Evolutionary conservation across 1,140 invertebrate species (phyloP).

Genomic region (Zeugodacus cucurbitae): DNA sequence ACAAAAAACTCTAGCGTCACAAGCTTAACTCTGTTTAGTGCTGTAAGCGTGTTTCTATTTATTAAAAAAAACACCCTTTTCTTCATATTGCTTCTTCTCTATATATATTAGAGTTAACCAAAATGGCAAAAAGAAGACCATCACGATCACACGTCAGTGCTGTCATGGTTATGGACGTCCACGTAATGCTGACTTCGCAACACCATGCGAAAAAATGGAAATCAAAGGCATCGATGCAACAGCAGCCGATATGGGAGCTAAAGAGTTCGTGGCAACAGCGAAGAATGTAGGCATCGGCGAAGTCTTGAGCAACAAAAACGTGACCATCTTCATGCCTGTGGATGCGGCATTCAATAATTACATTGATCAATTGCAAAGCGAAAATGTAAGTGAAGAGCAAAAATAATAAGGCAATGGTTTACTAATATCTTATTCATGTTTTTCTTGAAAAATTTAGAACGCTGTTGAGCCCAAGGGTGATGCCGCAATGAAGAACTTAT

Average conservation of each 20-base stretch:
- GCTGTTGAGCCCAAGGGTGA: slow-evolving; percentile 56
- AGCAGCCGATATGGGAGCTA: slow-evolving; percentile 68
- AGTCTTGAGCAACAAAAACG: slow-evolving; percentile 65
- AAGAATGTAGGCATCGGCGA: slow-evolving; percentile 65
- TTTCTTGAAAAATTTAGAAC: slow-evolving; percentile 46
- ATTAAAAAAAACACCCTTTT: not conserved
- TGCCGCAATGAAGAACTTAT: slow-evolving; percentile 52
- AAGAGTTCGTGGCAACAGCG: slow-evolving; percentile 69
- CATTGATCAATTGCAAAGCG: slow-evolving; percentile 52
- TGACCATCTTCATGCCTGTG: slow-evolving; percentile 71
- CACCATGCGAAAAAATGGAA: slow-evolving; percentile 68
- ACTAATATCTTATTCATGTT: not conserved
- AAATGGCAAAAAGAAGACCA: slow-evolving; percentile 70
- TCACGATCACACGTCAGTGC: slow-evolving; percentile 71
- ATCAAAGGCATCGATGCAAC: slow-evolving; percentile 69
- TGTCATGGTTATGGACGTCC: slow-evolving; percentile 71
- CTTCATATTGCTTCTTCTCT: not conserved
- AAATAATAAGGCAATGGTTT: not conserved
- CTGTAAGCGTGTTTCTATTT: not conserved
- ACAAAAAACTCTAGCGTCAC: not conserved
- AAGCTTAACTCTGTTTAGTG: not conserved
- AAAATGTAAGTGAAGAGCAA: slow-evolving; percentile 53
- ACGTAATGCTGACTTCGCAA: slow-evolving; percentile 65
- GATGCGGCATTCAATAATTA: slow-evolving; percentile 70
- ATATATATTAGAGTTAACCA: slow-evolving; percentile 67